phyloP scores from a whole-genome alignment of 2,888 invertebrate species.

The Ennomos erosarius region DNA sequence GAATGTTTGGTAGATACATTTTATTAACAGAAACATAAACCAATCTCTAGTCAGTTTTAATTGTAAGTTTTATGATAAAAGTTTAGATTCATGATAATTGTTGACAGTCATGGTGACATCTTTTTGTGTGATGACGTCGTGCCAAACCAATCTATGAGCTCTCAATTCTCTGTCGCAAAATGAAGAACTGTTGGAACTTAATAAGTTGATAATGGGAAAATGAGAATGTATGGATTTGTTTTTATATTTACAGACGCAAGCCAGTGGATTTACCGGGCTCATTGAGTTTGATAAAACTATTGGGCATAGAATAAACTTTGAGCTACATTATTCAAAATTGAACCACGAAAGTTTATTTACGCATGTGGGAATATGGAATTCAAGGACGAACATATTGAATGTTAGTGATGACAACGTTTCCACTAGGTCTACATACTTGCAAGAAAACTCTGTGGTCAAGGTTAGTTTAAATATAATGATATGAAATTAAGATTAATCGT shows the following conservation, averaged over 20 bases:
- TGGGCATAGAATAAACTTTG: slow-evolving; percentile 87
- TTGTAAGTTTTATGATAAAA: too few species aligned
- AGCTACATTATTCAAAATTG: slow-evolving; percentile 83
- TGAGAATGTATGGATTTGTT: background rate
- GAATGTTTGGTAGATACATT: too few species aligned
- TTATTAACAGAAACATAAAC: too few species aligned
- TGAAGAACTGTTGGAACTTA: too few species aligned
- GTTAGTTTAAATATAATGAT: slow-evolving; percentile 68
- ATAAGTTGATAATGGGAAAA: too few species aligned
- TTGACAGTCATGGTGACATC: too few species aligned
- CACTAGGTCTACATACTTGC: slow-evolving; percentile 60
- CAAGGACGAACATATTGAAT: slow-evolving; percentile 62
- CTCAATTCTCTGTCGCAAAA: too few species aligned
- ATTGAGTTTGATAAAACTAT: slow-evolving; percentile 86
- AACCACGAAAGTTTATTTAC: slow-evolving; percentile 83
- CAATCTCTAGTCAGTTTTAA: too few species aligned
- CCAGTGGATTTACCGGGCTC: slow-evolving; percentile 87
- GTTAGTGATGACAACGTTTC: slow-evolving; percentile 52
- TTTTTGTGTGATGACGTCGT: too few species aligned
- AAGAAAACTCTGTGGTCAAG: slow-evolving; percentile 84
- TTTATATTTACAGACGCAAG: slow-evolving; percentile 36
- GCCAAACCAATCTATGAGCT: too few species aligned
- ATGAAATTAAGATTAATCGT: background rate
- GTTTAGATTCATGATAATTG: too few species aligned
- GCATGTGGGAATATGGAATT: slow-evolving; percentile 83